Conservation (phyloP, 2,797 vertebrate genomes). For the Enoplosus armatus region DNA sequence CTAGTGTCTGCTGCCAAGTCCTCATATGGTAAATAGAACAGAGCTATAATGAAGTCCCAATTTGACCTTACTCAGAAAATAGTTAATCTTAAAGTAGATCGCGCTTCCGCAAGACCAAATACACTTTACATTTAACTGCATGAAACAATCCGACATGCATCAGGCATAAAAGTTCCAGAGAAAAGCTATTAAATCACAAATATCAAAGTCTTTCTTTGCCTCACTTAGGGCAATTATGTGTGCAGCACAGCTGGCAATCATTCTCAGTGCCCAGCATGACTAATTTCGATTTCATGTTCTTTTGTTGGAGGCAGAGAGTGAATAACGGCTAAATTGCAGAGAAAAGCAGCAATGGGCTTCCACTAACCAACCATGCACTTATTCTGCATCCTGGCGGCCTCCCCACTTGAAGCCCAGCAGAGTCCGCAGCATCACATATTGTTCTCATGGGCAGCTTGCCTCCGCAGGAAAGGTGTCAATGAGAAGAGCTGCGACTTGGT, state of each 20-base stretch:
- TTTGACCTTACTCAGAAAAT: neutral
- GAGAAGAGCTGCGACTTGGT: slow-evolving; percentile 58
- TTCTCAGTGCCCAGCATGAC: slow-evolving; percentile 49
- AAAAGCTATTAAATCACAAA: slow-evolving; percentile 28
- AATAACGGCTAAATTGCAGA: slow-evolving; percentile 45
- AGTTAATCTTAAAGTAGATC: neutral
- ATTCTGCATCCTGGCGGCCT: slow-evolving; percentile 38
- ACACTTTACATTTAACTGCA: neutral
- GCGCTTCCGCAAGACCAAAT: neutral
- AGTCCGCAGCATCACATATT: slow-evolving; percentile 59
- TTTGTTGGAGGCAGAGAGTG: slow-evolving; percentile 46
- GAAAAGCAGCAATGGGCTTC: slow-evolving; percentile 3
- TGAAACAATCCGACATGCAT: neutral
- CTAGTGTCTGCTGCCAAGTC: slow-evolving; percentile 24
- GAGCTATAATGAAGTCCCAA: neutral
- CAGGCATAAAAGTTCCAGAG: neutral
- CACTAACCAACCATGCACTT: slow-evolving; percentile 32
- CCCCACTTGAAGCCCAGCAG: slow-evolving; percentile 31
- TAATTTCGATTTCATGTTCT: slow-evolving; percentile 66
- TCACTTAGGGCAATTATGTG: slow-evolving; percentile 34
- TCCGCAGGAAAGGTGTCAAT: slow-evolving; percentile 74
- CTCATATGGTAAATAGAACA: slow-evolving; percentile 2
- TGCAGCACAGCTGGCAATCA: slow-evolving; percentile 58
- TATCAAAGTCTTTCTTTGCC: slow-evolving; percentile 29
- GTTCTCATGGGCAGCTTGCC: slow-evolving; percentile 67